Conservation (phyloP, 2,113 vertebrate genomes). For the Mugil cephalus region DNA sequence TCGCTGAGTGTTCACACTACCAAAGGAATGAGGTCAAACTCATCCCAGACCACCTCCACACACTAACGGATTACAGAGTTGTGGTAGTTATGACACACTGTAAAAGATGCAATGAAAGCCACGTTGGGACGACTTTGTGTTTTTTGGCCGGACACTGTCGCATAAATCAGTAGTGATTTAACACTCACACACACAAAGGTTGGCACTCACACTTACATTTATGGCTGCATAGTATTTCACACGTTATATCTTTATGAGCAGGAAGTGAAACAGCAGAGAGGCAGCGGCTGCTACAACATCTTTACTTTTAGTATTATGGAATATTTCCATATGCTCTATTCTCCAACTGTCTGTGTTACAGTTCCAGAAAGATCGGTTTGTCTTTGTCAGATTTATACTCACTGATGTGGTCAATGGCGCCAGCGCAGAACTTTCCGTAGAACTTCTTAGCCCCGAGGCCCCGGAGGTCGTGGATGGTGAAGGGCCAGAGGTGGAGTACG, state of each 20-base stretch:
- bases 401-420: conserved; percentile 99
- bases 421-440: conserved; percentile 97
- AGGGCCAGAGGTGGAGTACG: conserved; percentile 97
- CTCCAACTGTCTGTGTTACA: too few species aligned
- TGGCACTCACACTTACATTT: neutral
- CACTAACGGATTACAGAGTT: conserved; percentile 11
- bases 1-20: too few species aligned
- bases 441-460: conserved; percentile 97
- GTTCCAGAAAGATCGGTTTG: too few species aligned
- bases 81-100: neutral
- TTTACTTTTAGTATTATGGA: too few species aligned
- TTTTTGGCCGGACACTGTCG: neutral
- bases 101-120: neutral
- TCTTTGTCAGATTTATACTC: too few species aligned
- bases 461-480: conserved; percentile 95
- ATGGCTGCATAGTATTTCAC: neutral
- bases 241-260: neutral
- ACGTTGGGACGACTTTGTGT: neutral
- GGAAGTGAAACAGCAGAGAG: too few species aligned
- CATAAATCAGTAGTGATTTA: neutral
- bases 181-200: neutral
- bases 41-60: too few species aligned
- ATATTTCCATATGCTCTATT: too few species aligned
- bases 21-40: too few species aligned
- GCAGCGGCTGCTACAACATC: too few species aligned